phyloP scores from a whole-genome alignment of 2,113 vertebrate genomes.

The Podarcis muralis region DNA sequence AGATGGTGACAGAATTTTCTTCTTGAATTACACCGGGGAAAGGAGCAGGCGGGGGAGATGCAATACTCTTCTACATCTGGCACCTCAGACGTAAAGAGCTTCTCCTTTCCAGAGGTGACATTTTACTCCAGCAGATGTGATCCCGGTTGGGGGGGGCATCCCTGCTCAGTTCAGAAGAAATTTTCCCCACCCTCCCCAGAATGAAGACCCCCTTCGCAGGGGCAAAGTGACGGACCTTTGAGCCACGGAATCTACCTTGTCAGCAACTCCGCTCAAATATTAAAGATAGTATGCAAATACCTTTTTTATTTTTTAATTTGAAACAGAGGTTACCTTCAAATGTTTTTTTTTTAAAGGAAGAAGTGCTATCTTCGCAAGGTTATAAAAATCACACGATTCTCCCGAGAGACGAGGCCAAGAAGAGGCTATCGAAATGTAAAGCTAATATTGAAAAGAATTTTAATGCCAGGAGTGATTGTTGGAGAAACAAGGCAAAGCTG shows the following conservation, averaged over 20 bases:
- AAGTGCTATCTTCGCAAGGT: constrained; percentile 2
- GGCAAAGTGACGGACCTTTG: background rate
- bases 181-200: background rate
- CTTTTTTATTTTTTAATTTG: constrained; percentile 20
- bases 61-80: background rate
- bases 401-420: background rate
- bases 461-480: background rate
- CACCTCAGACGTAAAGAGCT: background rate
- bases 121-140: background rate
- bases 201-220: background rate
- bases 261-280: constrained; percentile 1
- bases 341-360: background rate
- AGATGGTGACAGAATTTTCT: background rate
- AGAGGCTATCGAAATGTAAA: background rate
- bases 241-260: constrained; percentile 5
- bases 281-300: constrained; percentile 46
- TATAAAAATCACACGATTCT: constrained; percentile 3
- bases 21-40: background rate
- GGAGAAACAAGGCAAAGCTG: background rate
- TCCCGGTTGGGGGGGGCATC: background rate
- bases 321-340: constrained; percentile 24
- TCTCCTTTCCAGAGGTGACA: background rate
- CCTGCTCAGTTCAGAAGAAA: background rate
- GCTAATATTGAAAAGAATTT: background rate
- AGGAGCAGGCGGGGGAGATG: too few species aligned